Percentiles rank a stretch among this genome's conserved stretches.
phyloP scores from a whole-genome alignment of 1,140 invertebrate species.

The Fragariocoptes setiger region DNA sequence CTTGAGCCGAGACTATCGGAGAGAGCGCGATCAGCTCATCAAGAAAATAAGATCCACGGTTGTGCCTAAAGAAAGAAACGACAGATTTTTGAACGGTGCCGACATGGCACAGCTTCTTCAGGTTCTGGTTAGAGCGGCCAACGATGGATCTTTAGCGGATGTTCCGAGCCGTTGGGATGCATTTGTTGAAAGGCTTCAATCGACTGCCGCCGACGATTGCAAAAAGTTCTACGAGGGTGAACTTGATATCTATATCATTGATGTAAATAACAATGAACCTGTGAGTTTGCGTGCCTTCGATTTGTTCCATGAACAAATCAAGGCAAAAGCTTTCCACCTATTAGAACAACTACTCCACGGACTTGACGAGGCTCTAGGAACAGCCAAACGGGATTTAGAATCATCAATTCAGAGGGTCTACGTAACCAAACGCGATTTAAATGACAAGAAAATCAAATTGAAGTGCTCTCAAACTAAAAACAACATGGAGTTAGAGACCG shows the following conservation, averaged over 20 bases:
- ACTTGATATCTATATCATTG: constrained; percentile 5
- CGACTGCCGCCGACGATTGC: constrained; percentile 11
- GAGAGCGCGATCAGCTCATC: constrained; percentile 10
- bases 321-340: constrained; percentile 1
- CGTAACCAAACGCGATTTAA: neutral
- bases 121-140: constrained; percentile 11
- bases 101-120: constrained; percentile 9
- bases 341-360: constrained; percentile 5
- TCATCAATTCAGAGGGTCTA: neutral
- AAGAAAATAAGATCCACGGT: constrained; percentile 7
- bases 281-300: neutral
- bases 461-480: constrained; percentile 1
- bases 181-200: constrained; percentile 9
- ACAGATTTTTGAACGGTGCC: constrained; percentile 8
- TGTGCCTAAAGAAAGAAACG: constrained; percentile 10
- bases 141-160: constrained; percentile 11
- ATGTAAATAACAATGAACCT: neutral
- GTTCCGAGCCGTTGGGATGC: constrained; percentile 11
- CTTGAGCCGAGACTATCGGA: constrained; percentile 10
- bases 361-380: neutral
- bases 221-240: constrained; percentile 9
- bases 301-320: neutral
- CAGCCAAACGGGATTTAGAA: neutral
- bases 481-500: neutral
- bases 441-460: constrained; percentile 5